Evolutionary conservation across 2,888 invertebrate species (phyloP), one percentile per base, ranked within the genome.

Genomic region (Sinodicranocentrus sp.): DNA sequence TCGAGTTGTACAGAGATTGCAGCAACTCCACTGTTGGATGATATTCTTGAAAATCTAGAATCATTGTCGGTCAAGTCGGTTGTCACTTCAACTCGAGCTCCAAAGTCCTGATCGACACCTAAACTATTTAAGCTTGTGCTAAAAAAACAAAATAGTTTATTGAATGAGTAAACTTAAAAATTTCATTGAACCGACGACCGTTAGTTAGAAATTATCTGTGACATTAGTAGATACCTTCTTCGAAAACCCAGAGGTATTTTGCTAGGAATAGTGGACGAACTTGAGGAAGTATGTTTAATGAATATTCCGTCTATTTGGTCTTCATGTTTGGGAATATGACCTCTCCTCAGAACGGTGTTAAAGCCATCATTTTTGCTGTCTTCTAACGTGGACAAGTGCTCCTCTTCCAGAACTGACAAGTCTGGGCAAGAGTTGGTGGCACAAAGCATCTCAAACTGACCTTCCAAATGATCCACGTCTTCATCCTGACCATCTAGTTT

Each of bases 371-470:
- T 33, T 17, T 71, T 70, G 25, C 77, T 77, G 54, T 78, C 77
- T 1, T 83, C 83, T 48, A 77, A 48, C 5, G 44, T 59, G 21
- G 77, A 77, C 23, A 68, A 26, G n/a, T 68, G 54, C 43, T 80
- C 84, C 63, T 87, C 85, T 52, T 85, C 87, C 25, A 88, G 39
- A 8, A 87, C 83, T 8, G 88, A 87, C 21, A 89, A 72, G 78
- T 89, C 89, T 33, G 89, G 89, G 68, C 89, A 89, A 39, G 89
- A 89, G 78, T 87, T 88, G 28, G 88, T 87, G 39, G 87, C 84
- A 17, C 87, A 86, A 10, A 88, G 54, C 68, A 89, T 84, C 39
- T 89, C 89, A 79, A 88, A 89, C 33, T 87, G 87, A 2, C 77
- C 78, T 23, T 85, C 80, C 54, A 88, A 43, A 25, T 82, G 84